A percentile compares a stretch with the other conserved stretches of the same genome.
These are phyloP conservation scores for Protonemura montana DNA, from an alignment of 2,888 invertebrate genomes.

Conservation along the genomic window DNA sequence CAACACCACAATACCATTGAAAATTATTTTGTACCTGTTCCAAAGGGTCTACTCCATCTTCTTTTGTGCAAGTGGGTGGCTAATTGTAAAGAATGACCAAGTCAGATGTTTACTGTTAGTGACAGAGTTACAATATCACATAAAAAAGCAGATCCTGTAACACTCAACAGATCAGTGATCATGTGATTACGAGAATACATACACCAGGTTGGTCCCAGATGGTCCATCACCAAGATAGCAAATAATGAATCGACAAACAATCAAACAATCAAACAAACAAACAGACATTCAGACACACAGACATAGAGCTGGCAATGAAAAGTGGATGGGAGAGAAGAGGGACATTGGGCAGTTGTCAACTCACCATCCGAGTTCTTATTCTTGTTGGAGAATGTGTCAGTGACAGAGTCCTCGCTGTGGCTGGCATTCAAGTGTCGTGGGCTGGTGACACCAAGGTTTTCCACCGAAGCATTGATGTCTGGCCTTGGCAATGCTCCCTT, in stretches of 20 bases:
- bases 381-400: conserved; percentile 80
- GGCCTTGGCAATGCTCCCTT: conserved; percentile 61
- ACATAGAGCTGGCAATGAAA: background rate
- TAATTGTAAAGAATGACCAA: background rate
- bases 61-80: background rate
- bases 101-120: background rate
- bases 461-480: conserved; percentile 77
- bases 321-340: too few relatives aligned
- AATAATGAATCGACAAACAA: background rate
- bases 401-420: conserved; percentile 83
- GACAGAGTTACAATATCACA: background rate
- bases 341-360: conserved; percentile 55
- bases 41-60: background rate
- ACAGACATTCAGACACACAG: background rate
- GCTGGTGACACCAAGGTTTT: conserved; percentile 72
- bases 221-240: background rate
- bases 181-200: background rate
- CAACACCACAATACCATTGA: background rate
- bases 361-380: conserved; percentile 85
- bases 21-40: background rate
- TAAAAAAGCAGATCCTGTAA: background rate
- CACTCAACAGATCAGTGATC: background rate
- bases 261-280: background rate
- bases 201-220: background rate
- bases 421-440: conserved; percentile 67